Percentiles rank a stretch among this genome's conserved stretches.
phyloP scores from a whole-genome alignment of 2,113 vertebrate genomes.

The Cinclus cinclus region DNA sequence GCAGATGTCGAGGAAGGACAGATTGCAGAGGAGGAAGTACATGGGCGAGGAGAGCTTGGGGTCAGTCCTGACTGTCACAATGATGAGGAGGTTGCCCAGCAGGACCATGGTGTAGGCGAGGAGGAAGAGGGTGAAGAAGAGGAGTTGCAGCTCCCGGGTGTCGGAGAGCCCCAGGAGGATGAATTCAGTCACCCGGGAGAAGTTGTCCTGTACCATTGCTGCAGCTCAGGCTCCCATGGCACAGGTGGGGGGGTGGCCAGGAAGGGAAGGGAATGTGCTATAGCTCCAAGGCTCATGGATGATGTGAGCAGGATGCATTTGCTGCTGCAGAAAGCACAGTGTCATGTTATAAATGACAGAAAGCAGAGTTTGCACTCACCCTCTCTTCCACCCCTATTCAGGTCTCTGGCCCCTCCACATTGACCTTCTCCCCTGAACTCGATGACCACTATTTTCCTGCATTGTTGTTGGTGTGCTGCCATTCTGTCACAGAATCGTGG shows the following conservation, averaged over 20 bases:
- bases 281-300: neutral
- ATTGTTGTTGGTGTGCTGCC: neutral
- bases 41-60: constrained; percentile 52
- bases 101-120: constrained; percentile 41
- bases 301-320: neutral
- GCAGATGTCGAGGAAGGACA: constrained; percentile 70
- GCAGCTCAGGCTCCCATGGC: neutral
- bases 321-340: neutral
- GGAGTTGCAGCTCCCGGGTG: constrained; percentile 14
- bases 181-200: constrained; percentile 61
- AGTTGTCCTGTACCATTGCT: constrained; percentile 24
- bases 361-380: neutral
- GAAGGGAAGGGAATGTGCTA: neutral
- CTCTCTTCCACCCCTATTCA: neutral
- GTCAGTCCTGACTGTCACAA: constrained; percentile 37
- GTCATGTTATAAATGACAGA: neutral
- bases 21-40: constrained; percentile 67
- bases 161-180: constrained; percentile 61
- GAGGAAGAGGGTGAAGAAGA: constrained; percentile 54
- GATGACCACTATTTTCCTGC: neutral
- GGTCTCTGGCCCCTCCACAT: neutral
- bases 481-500: neutral
- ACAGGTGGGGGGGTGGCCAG: neutral
- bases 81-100: constrained; percentile 67
- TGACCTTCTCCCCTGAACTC: neutral